These are phyloP conservation scores for Pygocentrus nattereri DNA, from an alignment of 2,797 vertebrate species.

Conservation along the genomic window DNA sequence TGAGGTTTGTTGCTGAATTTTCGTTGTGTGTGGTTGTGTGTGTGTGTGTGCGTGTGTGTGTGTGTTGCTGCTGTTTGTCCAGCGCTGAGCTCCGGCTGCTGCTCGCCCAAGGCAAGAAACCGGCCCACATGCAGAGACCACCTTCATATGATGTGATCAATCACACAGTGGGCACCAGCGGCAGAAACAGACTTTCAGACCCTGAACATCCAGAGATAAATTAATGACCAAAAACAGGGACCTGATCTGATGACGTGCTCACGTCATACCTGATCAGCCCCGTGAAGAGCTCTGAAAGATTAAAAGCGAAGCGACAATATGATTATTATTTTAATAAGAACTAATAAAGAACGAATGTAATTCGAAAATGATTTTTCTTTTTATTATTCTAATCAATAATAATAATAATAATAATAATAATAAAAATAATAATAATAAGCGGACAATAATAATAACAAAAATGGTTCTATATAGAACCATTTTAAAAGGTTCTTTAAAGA, in stretches of 20 bases:
- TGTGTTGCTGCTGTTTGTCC: constrained; percentile 66
- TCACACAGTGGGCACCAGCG: constrained; percentile 78
- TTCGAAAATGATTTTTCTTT: no score
- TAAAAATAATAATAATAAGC: background rate
- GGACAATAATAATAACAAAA: background rate
- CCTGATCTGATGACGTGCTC: constrained; percentile 10
- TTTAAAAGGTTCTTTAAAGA: no score
- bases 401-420: background rate
- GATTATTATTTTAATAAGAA: background rate
- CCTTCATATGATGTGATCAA: constrained; percentile 83
- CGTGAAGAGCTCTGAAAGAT: background rate
- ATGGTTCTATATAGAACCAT: no score
- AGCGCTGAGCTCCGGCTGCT: constrained; percentile 56
- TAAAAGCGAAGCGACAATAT: background rate
- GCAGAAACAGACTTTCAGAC: constrained; percentile 71
- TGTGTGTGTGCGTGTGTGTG: constrained; percentile 67
- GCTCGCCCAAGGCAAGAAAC: constrained; percentile 74
- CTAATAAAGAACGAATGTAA: background rate
- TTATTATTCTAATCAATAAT: no score
- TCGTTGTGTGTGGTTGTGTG: constrained; percentile 6
- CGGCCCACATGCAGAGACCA: constrained; percentile 79
- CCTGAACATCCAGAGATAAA: constrained; percentile 34
- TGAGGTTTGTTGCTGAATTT: constrained; percentile 3
- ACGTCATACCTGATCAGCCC: background rate
- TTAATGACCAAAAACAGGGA: constrained; percentile 19